phyloP scores from a whole-genome alignment of 2,888 invertebrate genomes.

The Bombylius discolor region DNA sequence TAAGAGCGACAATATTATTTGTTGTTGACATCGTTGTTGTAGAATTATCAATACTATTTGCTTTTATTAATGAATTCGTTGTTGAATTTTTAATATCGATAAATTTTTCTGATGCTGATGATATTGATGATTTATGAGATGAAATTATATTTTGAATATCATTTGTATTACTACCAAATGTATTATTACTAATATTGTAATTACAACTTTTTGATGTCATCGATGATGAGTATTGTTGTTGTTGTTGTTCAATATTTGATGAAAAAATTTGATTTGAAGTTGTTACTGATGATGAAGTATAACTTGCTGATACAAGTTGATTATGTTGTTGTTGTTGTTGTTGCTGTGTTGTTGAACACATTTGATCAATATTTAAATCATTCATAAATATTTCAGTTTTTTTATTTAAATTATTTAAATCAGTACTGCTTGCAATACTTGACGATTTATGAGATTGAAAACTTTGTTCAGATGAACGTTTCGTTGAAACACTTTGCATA shows the following conservation, averaged over 20 bases:
- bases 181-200: background rate
- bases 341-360: background rate
- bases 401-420: slow-evolving; percentile 8
- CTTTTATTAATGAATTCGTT: background rate
- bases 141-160: background rate
- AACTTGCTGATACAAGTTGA: too few species aligned
- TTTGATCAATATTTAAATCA: slow-evolving; percentile 5
- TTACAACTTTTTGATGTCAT: background rate
- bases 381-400: slow-evolving; percentile 4
- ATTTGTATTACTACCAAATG: background rate
- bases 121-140: background rate
- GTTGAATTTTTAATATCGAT: too few species aligned
- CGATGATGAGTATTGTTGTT: background rate
- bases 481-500: slow-evolving; percentile 45
- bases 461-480: slow-evolving; percentile 49
- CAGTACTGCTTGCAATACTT: slow-evolving; percentile 14
- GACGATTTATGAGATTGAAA: slow-evolving; percentile 23
- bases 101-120: background rate
- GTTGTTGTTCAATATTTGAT: too few species aligned
- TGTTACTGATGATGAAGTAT: background rate
- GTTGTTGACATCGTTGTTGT: too few species aligned
- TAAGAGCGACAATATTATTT: too few species aligned
- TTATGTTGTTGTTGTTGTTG: slow-evolving; percentile 2
- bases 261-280: background rate
- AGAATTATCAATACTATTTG: background rate